Evolutionary conservation across 2,888 invertebrate genomes (phyloP).

Genomic region (Podotricha telesiphe): DNA sequence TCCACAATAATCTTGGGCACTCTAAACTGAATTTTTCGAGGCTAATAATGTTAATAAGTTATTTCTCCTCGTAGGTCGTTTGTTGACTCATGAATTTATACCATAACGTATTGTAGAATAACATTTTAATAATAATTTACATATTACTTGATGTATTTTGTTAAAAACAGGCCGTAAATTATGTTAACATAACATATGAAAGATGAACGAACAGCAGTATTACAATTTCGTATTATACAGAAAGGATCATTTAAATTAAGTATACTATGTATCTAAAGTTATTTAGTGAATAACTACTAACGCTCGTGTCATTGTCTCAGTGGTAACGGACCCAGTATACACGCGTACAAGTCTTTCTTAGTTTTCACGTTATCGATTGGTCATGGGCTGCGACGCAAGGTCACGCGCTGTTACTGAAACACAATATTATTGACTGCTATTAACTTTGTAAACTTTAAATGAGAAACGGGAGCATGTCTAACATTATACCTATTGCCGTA

Average conservation of each 20-base stretch:
- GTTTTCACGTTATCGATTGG: slow-evolving; percentile 63
- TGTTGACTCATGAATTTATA: slow-evolving; percentile 57
- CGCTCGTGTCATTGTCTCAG: background rate
- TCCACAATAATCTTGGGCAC: slow-evolving; percentile 28
- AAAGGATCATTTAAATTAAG: background rate
- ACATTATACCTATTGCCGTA: background rate
- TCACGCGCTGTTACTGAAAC: slow-evolving; percentile 55
- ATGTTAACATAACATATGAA: background rate
- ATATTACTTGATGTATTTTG: background rate
- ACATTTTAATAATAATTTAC: slow-evolving; percentile 1
- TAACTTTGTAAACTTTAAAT: slow-evolving; percentile 17
- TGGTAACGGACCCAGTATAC: background rate
- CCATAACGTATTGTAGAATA: slow-evolving; percentile 23
- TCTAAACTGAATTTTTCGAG: slow-evolving; percentile 27
- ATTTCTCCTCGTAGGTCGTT: slow-evolving; percentile 51
- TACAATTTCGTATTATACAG: background rate
- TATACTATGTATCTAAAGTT: background rate
- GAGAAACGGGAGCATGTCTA: background rate
- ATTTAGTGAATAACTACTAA: background rate
- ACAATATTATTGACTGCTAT: slow-evolving; percentile 21
- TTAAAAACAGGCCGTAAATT: background rate
- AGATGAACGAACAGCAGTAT: background rate
- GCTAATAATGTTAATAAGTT: slow-evolving; percentile 59
- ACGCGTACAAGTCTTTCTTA: slow-evolving; percentile 2
- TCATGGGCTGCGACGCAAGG: slow-evolving; percentile 58